Evolutionary conservation across 2,888 invertebrate species (phyloP), one percentile per base, ranked within the genome.

Genomic region (Pomacea canaliculata): DNA sequence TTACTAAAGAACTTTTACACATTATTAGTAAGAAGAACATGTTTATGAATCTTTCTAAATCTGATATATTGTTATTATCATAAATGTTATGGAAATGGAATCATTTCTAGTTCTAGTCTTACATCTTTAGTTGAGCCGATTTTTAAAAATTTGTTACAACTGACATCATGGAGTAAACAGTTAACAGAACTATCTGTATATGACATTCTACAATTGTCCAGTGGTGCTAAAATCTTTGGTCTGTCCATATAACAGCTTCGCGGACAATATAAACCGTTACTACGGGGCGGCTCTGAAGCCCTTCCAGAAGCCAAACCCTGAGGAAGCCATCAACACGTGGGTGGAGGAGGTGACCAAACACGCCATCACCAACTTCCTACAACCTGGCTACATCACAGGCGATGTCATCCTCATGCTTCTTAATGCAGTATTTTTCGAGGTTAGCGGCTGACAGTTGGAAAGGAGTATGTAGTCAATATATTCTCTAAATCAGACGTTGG

Each of bases 341-440:
- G 67, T 74, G 8, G 67, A 37, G 19, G 56, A 60, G 8, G 60
- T 69, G 18, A 74, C 74, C 1, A 59, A 60, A 13, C 62, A 68
- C 37, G 46, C 59, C 49, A 74, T 74, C 46, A 7, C 12, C 19
- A 62, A 74, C n/a, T 74, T 74, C 59, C 67, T 74, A 0, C 7
- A 13, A 23, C 68, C 18, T 23, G 74, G 74, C 9, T 19, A 68
- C 13, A 74, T 74, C 59, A 68, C 74, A 13, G 1, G 19, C 10
- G 68, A 74, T 18, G 62, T 69, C n/a, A n/a, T 69, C 3, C n/a
- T 67, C 19, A 37, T 74, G 62, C 68, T 74, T 19, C 59, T 74
- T 12, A 74, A 74, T n/a, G 74, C 74, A 1, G 49, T 74, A 1
- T 74, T 60, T 49, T 74, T 74, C 69, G 60, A 74, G 67, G 73